phyloP scores from a whole-genome alignment of 2,797 vertebrate genomes.

The Triplophysa yarkandensis region DNA sequence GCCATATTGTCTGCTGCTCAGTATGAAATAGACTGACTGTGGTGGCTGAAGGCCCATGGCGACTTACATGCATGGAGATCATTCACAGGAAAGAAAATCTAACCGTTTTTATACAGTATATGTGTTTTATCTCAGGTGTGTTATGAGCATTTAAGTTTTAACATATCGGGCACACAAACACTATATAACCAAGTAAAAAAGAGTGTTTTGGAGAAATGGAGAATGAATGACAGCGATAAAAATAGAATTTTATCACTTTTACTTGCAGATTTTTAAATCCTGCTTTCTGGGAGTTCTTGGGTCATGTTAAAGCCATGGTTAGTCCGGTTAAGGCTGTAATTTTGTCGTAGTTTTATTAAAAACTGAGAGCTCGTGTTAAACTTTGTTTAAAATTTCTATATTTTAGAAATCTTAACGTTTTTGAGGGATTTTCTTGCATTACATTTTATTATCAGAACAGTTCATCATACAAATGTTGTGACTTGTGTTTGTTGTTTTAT shows the following conservation, averaged over 20 bases:
- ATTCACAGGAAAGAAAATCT: background rate
- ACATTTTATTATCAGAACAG: background rate
- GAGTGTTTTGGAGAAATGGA: background rate
- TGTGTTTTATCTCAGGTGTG: conserved; percentile 22
- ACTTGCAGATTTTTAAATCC: background rate
- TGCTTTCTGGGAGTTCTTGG: background rate
- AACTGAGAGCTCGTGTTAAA: background rate
- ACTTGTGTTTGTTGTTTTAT: background rate
- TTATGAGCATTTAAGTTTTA: conserved; percentile 1
- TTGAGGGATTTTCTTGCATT: background rate
- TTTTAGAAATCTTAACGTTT: background rate
- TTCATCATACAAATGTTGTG: background rate
- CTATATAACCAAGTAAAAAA: background rate
- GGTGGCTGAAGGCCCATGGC: background rate
- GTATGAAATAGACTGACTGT: background rate
- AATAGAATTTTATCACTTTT: background rate
- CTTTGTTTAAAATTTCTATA: background rate
- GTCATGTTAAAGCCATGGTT: background rate
- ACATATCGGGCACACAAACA: background rate
- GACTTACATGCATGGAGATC: background rate
- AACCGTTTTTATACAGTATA: background rate
- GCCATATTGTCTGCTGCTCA: background rate
- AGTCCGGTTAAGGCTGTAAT: background rate
- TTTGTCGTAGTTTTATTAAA: background rate
- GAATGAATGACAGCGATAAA: background rate